phyloP scores from a whole-genome alignment of 92 coral and sea anemone species.

The Isaurus tuberculatus region DNA sequence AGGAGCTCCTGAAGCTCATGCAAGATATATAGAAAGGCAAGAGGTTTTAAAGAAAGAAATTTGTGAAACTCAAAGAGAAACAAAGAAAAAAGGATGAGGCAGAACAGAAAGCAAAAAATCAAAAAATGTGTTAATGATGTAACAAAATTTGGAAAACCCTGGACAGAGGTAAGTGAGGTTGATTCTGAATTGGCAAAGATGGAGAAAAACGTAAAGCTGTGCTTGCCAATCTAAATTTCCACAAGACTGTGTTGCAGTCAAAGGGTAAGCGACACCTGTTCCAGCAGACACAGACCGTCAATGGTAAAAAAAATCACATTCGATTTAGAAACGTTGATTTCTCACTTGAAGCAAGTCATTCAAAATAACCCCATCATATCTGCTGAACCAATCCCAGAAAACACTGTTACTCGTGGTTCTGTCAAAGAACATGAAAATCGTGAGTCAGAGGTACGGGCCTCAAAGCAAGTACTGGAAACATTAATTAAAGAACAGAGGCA shows the following conservation, averaged over 20 bases:
- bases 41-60: constrained; percentile 14
- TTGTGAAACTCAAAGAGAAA: constrained; percentile 8
- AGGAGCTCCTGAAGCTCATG: constrained; percentile 8
- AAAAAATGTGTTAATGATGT: constrained; percentile 13
- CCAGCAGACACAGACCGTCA: background rate
- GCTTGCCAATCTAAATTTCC: constrained; percentile 21
- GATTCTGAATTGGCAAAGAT: constrained; percentile 17
- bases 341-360: background rate
- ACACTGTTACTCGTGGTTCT: background rate
- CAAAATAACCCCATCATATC: background rate
- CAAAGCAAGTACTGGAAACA: background rate
- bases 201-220: constrained; percentile 15
- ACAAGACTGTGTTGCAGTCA: constrained; percentile 10
- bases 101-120: constrained; percentile 8
- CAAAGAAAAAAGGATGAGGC: constrained; percentile 11
- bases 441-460: background rate
- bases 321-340: background rate
- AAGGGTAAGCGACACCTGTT: constrained; percentile 7
- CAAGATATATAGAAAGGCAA: constrained; percentile 4
- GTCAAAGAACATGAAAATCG: background rate
- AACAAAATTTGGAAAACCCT: constrained; percentile 12
- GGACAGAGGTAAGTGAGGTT: constrained; percentile 15
- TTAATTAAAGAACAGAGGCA: background rate
- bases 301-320: background rate
- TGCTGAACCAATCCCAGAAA: background rate